Conservation (phyloP, 2,888 invertebrate species). For the Eilema depressum region DNA sequence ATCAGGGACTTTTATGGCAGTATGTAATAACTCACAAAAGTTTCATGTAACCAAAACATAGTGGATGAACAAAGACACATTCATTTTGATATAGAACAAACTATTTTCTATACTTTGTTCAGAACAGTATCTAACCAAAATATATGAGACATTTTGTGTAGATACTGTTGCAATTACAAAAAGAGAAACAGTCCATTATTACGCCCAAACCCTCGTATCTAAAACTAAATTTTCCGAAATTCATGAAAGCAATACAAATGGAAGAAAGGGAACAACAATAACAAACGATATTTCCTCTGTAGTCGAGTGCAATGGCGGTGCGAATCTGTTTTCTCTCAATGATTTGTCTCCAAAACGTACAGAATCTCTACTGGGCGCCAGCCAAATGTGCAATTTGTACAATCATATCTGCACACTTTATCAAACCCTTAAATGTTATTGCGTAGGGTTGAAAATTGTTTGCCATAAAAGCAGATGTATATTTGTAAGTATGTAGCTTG, state of each 20-base stretch:
- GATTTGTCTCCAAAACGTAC: slow-evolving; percentile 83
- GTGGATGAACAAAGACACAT: not conserved
- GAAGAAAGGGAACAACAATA: slow-evolving; percentile 68
- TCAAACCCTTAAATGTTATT: slow-evolving; percentile 34
- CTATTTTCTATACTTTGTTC: not conserved
- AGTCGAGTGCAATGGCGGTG: slow-evolving; percentile 73
- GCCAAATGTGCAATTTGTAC: slow-evolving; percentile 81
- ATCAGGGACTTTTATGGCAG: no score
- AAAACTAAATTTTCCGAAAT: slow-evolving; percentile 51
- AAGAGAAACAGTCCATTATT: slow-evolving; percentile 17
- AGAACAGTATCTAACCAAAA: no score
- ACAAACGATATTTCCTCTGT: slow-evolving; percentile 70
- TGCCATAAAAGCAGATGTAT: slow-evolving; percentile 20
- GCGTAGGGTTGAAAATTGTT: slow-evolving; percentile 52
- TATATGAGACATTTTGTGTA: no score
- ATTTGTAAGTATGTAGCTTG: slow-evolving; percentile 72
- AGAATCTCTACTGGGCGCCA: slow-evolving; percentile 80
- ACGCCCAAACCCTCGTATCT: slow-evolving; percentile 39
- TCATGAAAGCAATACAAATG: slow-evolving; percentile 57
- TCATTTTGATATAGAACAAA: not conserved
- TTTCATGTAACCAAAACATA: not conserved
- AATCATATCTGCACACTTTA: slow-evolving; percentile 39
- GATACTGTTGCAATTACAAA: slow-evolving; percentile 19
- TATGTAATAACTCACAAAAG: no score
- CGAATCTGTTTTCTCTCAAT: slow-evolving; percentile 85